Evolutionary conservation across 2,797 vertebrate genomes (phyloP).

Genomic region (Emys orbicularis): DNA sequence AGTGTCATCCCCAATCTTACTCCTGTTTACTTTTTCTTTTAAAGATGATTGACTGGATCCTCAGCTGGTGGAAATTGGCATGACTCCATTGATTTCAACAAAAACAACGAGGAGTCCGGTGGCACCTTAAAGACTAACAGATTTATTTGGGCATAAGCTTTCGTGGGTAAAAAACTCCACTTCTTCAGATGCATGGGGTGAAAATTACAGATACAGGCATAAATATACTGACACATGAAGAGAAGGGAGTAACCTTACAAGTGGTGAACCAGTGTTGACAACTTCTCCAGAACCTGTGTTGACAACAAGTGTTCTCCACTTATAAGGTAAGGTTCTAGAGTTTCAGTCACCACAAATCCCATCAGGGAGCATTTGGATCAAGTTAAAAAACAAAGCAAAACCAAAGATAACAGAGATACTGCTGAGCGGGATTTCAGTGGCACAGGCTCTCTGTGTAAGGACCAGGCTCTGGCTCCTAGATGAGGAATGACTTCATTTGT

Average conservation of each 20-base stretch:
- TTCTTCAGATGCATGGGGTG: no score
- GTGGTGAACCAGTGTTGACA: no score
- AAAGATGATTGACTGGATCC: neutral
- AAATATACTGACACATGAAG: no score
- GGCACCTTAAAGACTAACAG: no score
- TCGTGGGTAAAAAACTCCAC: no score
- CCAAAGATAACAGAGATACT: neutral
- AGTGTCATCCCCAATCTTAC: neutral
- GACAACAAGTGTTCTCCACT: no score
- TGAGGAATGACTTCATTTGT: neutral
- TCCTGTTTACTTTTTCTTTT: neutral
- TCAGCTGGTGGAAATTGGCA: neutral
- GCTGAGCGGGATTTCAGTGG: neutral
- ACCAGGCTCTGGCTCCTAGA: neutral
- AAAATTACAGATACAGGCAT: no score
- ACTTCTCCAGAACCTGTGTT: no score
- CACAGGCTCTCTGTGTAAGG: neutral
- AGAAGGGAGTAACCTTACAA: no score
- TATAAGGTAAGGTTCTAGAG: neutral
- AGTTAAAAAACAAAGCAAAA: neutral
- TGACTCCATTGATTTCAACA: rapidly evolving
- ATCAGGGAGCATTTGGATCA: neutral
- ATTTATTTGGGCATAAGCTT: no score
- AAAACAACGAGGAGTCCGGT: no score
- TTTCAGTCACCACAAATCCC: conserved; percentile 4